These are phyloP conservation scores for Heteropelma amictum DNA, from an alignment of 2,888 invertebrate genomes.

Conservation along the genomic window DNA sequence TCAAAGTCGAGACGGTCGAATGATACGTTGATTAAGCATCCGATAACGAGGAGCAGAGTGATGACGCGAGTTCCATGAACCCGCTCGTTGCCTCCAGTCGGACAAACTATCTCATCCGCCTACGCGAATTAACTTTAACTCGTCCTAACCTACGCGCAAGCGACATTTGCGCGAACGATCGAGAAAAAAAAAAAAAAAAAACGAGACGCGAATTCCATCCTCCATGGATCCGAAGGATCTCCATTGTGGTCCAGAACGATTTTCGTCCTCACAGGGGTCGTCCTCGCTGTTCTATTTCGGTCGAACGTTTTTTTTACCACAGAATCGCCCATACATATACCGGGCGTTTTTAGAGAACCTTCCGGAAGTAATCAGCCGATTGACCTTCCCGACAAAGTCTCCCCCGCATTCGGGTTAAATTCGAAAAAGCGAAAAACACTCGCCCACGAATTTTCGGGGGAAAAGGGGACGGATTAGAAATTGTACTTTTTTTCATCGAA, in stretches of 20 bases:
- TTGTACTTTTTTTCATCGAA: not conserved
- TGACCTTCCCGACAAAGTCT: too few species aligned
- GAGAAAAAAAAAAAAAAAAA: slow-evolving; percentile 2
- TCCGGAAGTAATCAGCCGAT: too few species aligned
- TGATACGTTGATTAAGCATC: slow-evolving; percentile 33
- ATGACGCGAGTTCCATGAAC: slow-evolving; percentile 48
- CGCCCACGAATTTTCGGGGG: not conserved
- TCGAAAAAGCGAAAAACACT: too few species aligned
- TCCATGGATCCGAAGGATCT: slow-evolving; percentile 17
- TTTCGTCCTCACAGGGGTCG: slow-evolving; percentile 17
- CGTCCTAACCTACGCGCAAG: not conserved
- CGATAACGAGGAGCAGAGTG: slow-evolving; percentile 35
- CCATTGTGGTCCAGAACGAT: slow-evolving; percentile 40
- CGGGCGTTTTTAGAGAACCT: too few species aligned
- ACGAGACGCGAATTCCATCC: slow-evolving; percentile 33
- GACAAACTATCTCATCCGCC: slow-evolving; percentile 38
- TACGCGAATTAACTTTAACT: slow-evolving; percentile 51
- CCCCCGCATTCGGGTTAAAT: too few species aligned
- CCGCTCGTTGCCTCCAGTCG: slow-evolving; percentile 6
- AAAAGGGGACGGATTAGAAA: not conserved
- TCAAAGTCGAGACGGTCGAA: not conserved
- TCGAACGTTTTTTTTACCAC: slow-evolving; percentile 9
- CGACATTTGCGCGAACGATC: not conserved
- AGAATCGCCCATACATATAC: not conserved
- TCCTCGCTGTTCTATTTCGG: slow-evolving; percentile 49